These are phyloP conservation scores for Theristicus caerulescens DNA, from an alignment of 2,113 vertebrate genomes.

Conservation along the genomic window DNA sequence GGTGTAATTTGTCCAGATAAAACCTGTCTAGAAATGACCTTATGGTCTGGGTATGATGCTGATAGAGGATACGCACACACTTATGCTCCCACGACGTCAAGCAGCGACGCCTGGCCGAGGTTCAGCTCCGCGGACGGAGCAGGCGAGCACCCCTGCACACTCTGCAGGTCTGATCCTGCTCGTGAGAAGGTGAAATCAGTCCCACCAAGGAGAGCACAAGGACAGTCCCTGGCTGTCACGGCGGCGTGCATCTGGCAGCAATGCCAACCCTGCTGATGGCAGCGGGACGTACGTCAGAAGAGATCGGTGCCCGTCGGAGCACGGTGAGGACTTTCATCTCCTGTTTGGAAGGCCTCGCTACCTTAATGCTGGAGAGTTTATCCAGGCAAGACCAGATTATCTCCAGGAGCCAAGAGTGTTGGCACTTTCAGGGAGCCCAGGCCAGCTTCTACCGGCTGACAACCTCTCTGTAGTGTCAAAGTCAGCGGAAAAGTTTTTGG, in stretches of 20 bases:
- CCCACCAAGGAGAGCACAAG: neutral
- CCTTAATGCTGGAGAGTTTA: neutral
- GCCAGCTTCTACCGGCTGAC: neutral
- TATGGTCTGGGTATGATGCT: constrained; percentile 64
- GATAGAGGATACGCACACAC: neutral
- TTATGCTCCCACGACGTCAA: neutral
- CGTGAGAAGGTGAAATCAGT: neutral
- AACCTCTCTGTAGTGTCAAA: neutral
- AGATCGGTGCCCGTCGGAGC: neutral
- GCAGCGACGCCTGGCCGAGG: neutral
- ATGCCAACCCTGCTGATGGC: neutral
- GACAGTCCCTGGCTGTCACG: neutral
- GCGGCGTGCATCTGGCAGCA: neutral
- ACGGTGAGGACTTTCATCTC: neutral
- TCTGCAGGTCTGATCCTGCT: accelerated
- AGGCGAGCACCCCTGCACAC: neutral
- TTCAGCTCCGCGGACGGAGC: neutral
- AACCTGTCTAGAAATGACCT: constrained; percentile 58
- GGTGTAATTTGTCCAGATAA: constrained; percentile 39
- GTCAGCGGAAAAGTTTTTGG: neutral
- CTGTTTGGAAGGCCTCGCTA: neutral
- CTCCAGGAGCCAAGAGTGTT: neutral
- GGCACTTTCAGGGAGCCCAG: neutral
- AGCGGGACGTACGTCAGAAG: accelerated
- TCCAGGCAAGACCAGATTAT: neutral